phyloP scores from a whole-genome alignment of 2,113 vertebrate species.

The Notothenia coriiceps region DNA sequence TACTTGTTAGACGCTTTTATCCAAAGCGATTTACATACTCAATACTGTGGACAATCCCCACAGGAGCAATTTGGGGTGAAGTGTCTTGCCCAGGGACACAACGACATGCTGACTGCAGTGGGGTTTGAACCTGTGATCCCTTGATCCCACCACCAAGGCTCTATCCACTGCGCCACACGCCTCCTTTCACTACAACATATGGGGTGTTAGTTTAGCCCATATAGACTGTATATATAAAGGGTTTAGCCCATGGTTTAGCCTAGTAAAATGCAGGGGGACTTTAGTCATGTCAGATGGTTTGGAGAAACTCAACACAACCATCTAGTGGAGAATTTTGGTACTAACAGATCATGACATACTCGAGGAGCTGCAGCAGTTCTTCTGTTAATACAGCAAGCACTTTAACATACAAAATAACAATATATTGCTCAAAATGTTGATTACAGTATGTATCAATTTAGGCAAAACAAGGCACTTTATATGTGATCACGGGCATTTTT shows the following conservation, averaged over 20 bases:
- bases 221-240: no score
- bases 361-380: not conserved
- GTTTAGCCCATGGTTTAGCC: not conserved
- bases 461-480: not conserved
- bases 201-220: not conserved
- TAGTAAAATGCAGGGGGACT: not conserved
- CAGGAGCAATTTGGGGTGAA: no score
- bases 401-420: not conserved
- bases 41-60: no score
- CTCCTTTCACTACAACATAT: not conserved
- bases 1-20: no score
- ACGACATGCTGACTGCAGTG: no score
- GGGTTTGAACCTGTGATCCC: no score
- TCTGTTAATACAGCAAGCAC: not conserved
- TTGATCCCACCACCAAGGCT: no score
- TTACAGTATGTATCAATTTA: not conserved
- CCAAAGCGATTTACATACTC: no score
- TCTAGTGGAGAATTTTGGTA: conserved; percentile 16
- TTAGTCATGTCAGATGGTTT: not conserved
- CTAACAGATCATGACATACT: not conserved
- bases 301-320: not conserved
- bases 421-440: not conserved
- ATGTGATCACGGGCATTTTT: not conserved
- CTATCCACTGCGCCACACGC: no score
- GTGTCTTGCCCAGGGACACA: no score